These are phyloP conservation scores for Chelonus insularis DNA, from an alignment of 1,140 invertebrate species.

Conservation along the genomic window DNA sequence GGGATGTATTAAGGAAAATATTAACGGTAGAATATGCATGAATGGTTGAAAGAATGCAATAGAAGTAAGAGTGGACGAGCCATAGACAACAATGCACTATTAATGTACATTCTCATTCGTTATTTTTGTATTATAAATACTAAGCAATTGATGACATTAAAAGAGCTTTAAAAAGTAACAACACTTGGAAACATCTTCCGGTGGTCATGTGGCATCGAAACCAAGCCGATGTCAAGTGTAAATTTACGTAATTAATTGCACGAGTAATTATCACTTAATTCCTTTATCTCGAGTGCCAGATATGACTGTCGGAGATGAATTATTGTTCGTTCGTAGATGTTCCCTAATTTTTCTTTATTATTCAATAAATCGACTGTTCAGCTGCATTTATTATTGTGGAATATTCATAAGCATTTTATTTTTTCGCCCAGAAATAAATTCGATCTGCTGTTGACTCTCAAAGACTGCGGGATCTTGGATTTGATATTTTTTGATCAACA, in stretches of 20 bases:
- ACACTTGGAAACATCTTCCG: conserved; percentile 47
- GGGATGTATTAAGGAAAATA: neutral
- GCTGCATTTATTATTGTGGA: neutral
- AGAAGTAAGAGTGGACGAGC: neutral
- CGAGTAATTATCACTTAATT: conserved; percentile 22
- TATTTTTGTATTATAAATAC: conserved; percentile 53
- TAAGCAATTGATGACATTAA: conserved; percentile 39
- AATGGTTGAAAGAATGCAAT: conserved; percentile 13
- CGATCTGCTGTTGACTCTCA: no score
- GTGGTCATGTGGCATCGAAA: conserved; percentile 56
- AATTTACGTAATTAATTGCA: no score
- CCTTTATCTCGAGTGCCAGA: conserved; percentile 48
- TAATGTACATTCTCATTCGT: conserved; percentile 40
- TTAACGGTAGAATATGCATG: conserved; percentile 18
- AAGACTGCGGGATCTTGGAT: no score
- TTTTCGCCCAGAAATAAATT: no score
- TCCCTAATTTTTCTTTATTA: conserved; percentile 40
- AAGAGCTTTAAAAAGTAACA: conserved; percentile 34
- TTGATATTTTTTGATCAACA: no score
- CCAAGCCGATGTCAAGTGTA: no score
- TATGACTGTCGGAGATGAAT: conserved; percentile 55
- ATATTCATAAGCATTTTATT: no score
- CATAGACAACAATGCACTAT: conserved; percentile 22
- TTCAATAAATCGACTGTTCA: neutral
- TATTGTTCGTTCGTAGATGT: conserved; percentile 52